phyloP scores from a whole-genome alignment of 2,888 invertebrate genomes.

The Caradrina clavipalpis region DNA sequence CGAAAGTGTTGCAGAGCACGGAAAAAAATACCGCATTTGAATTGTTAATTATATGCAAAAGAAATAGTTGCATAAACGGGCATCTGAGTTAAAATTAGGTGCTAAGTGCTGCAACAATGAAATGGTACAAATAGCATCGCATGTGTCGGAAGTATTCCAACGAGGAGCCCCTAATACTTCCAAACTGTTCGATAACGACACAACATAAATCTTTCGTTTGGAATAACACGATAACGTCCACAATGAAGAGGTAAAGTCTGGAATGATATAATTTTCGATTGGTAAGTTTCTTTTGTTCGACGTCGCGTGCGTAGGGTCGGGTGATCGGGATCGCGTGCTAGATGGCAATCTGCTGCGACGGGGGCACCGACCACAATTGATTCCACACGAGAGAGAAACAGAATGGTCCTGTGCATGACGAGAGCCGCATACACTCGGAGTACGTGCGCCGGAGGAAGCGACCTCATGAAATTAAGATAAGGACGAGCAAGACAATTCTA shows the following conservation, averaged over 20 bases:
- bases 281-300: constrained; percentile 84
- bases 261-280: constrained; percentile 78
- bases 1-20: constrained; percentile 86
- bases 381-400: constrained; percentile 77
- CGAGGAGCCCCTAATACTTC: constrained; percentile 22
- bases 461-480: constrained; percentile 68
- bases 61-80: constrained; percentile 87
- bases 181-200: constrained; percentile 45
- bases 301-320: constrained; percentile 84
- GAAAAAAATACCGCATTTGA: constrained; percentile 87
- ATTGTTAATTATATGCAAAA: constrained; percentile 86
- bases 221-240: constrained; percentile 60
- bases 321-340: constrained; percentile 88
- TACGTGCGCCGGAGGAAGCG: constrained; percentile 55
- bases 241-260: constrained; percentile 71
- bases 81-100: constrained; percentile 84
- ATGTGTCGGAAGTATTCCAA: constrained; percentile 45
- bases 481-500: constrained; percentile 58
- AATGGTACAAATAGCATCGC: constrained; percentile 72
- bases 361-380: constrained; percentile 87
- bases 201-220: constrained; percentile 49
- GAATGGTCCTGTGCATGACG: constrained; percentile 66
- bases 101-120: constrained; percentile 78
- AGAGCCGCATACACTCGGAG: constrained; percentile 48
- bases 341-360: constrained; percentile 83